These are phyloP conservation scores for Apomyelois bistriatella DNA, from an alignment of 2,888 invertebrate genomes.

Conservation along the genomic window DNA sequence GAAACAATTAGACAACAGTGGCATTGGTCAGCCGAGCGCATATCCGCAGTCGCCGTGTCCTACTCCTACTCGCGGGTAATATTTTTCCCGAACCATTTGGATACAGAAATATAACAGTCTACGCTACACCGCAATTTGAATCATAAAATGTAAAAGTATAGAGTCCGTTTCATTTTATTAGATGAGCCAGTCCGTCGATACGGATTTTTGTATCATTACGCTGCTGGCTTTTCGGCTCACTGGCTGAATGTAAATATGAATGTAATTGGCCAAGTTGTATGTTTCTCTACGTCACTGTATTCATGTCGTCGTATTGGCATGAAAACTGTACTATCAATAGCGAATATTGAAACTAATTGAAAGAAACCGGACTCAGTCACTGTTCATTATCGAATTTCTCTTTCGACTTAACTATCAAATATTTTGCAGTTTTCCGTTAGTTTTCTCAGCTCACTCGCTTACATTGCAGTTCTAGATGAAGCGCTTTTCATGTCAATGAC, in stretches of 20 bases:
- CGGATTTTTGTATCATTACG: constrained; percentile 36
- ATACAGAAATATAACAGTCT: constrained; percentile 28
- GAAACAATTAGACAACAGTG: constrained; percentile 77
- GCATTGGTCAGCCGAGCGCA: constrained; percentile 75
- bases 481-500: too few species aligned
- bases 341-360: too few species aligned
- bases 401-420: too few species aligned
- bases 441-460: too few species aligned
- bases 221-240: constrained; percentile 34
- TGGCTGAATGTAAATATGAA: constrained; percentile 33
- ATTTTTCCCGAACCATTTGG: constrained; percentile 38
- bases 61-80: constrained; percentile 58
- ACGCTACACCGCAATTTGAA: constrained; percentile 16
- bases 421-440: too few species aligned
- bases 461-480: too few species aligned
- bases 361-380: too few species aligned
- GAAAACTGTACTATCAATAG: not conserved
- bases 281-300: constrained; percentile 12
- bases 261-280: constrained; percentile 31
- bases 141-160: constrained; percentile 17
- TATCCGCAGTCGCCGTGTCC: constrained; percentile 63
- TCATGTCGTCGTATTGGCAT: not conserved
- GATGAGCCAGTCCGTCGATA: constrained; percentile 19
- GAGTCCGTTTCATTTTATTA: not conserved
- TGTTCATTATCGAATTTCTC: too few species aligned